Evolutionary conservation across 2,888 invertebrate species (phyloP).

Genomic region (Serrognathus titanus): DNA sequence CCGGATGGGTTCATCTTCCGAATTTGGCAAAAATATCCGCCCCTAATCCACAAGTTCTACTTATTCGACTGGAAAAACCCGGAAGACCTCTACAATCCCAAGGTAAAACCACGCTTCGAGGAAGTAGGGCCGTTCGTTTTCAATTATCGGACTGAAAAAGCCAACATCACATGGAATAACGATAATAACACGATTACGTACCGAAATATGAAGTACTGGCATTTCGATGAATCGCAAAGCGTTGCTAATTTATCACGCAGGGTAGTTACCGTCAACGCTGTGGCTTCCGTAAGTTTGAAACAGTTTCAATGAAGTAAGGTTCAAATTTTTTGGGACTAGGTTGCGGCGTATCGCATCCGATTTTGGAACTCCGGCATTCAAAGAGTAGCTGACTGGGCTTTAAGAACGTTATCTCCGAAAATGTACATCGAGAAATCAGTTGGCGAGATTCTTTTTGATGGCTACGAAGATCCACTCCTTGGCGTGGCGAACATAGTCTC

Average conservation of each 20-base stretch:
- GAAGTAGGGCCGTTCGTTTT: conserved; percentile 64
- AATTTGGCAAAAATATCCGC: conserved; percentile 67
- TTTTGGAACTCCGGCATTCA: conserved; percentile 58
- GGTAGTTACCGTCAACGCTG: conserved; percentile 71
- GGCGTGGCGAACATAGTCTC: conserved; percentile 53
- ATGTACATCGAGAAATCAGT: conserved; percentile 62
- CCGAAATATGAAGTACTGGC: conserved; percentile 63
- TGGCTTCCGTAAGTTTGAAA: conserved; percentile 66
- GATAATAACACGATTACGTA: conserved; percentile 76
- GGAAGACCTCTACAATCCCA: conserved; percentile 57
- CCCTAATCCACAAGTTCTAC: conserved; percentile 64
- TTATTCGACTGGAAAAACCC: conserved; percentile 82
- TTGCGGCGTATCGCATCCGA: conserved; percentile 57
- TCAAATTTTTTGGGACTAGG: conserved; percentile 45
- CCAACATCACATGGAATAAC: conserved; percentile 69
- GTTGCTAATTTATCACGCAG: conserved; percentile 65
- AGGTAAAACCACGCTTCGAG: conserved; percentile 54
- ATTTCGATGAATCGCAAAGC: conserved; percentile 64
- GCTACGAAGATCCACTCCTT: conserved; percentile 73
- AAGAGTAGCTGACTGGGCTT: conserved; percentile 57
- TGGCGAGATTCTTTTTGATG: conserved; percentile 72
- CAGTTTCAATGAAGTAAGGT: not conserved
- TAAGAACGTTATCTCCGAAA: conserved; percentile 54
- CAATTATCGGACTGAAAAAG: conserved; percentile 66
- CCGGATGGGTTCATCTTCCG: conserved; percentile 45